A percentile compares a stretch with the other conserved stretches of the same genome.
Evolutionary conservation across 1,140 invertebrate species (phyloP).

Genomic region (Sycobia sp.): DNA sequence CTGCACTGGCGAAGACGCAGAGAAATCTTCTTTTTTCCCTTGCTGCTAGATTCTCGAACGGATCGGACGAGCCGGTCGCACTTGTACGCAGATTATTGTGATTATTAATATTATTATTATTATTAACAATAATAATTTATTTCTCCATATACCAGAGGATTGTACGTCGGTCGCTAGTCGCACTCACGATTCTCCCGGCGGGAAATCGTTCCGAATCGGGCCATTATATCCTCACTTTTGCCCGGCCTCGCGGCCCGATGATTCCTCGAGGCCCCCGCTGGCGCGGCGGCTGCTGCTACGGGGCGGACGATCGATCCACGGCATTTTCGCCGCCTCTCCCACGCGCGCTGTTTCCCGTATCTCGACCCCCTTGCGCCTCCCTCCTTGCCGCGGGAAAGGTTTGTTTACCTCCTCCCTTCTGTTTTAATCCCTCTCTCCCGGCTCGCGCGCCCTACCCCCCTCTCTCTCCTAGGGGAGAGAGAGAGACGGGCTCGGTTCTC

Average conservation of each 20-base stretch:
- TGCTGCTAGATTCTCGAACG: no score
- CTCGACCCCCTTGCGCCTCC: no score
- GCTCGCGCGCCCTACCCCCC: background rate
- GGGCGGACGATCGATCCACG: slow-evolving; percentile 1
- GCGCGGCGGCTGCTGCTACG: background rate
- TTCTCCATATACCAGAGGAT: background rate
- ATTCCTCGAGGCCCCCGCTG: background rate
- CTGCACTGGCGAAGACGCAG: no score
- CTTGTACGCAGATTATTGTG: no score
- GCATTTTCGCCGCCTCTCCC: background rate
- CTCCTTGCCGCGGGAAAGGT: background rate
- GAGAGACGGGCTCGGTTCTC: no score
- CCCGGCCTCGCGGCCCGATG: no score
- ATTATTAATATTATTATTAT: background rate
- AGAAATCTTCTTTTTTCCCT: no score
- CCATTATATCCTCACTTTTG: slow-evolving; percentile 1
- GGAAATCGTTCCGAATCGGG: slow-evolving; percentile 3
- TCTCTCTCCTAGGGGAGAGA: no score
- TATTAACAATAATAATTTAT: no score
- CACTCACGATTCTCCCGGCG: slow-evolving; percentile 25
- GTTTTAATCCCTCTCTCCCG: background rate
- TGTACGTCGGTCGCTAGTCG: slow-evolving; percentile 5
- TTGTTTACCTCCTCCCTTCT: slow-evolving; percentile 15
- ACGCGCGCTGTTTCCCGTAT: no score
- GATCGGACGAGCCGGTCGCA: no score